Conservation (phyloP, 1,140 invertebrate genomes). For the Drosophila watanabei region DNA sequence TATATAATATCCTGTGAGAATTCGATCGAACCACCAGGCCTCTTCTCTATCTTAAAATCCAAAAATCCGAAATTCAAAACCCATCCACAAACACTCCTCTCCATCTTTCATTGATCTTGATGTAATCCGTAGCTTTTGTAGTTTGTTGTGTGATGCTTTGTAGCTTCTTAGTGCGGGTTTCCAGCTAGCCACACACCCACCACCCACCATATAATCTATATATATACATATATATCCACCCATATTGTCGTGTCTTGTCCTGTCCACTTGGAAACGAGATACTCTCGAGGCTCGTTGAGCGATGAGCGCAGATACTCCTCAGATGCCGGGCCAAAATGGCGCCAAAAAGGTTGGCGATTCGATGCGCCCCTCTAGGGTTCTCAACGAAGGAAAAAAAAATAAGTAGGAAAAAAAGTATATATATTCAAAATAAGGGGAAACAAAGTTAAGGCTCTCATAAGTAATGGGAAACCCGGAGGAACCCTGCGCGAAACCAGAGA, state of each 20-base stretch:
- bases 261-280: conserved; percentile 27
- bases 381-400: not conserved
- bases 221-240: not conserved
- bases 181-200: conserved; percentile 18
- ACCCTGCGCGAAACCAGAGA: conserved; percentile 10
- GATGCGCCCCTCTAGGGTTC: conserved; percentile 46
- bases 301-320: conserved; percentile 14
- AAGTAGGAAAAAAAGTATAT: not conserved
- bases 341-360: conserved; percentile 46
- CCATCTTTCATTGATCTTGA: conserved; percentile 48
- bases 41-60: conserved; percentile 18
- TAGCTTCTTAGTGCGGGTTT: conserved; percentile 45
- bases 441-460: conserved; percentile 9
- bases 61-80: conserved; percentile 5
- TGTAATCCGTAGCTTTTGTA: conserved; percentile 55
- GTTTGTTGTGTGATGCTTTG: conserved; percentile 60
- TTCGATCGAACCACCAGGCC: conserved; percentile 11
- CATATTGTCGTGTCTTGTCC: not conserved
- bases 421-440: not conserved
- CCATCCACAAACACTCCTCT: conserved; percentile 17
- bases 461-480: conserved; percentile 32
- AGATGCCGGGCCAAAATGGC: conserved; percentile 55
- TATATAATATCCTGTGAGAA: conserved; percentile 1
- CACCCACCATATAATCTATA: conserved; percentile 1
- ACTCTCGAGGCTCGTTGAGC: conserved; percentile 3